Conservation (phyloP, 30 jellyfish, hydroid and myxozoan genomes). For the Hydractinia echinata region DNA sequence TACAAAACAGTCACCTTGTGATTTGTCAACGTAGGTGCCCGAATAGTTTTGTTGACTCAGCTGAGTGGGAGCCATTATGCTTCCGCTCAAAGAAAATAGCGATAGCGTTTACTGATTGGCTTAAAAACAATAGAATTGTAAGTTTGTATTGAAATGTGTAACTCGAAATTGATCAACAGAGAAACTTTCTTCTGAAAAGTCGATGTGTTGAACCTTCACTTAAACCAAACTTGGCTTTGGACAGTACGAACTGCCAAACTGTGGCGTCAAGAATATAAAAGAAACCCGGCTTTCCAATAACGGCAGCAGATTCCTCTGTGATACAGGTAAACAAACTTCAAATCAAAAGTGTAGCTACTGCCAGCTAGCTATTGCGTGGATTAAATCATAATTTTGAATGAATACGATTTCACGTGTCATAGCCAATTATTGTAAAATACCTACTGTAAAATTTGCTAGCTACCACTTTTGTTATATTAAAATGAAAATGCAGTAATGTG, state of each 20-base stretch:
- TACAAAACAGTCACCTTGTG: slow-evolving; percentile 1
- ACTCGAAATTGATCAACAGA: not conserved
- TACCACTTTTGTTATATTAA: too few relatives aligned
- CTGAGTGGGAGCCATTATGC: slow-evolving; percentile 24
- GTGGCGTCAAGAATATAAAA: slow-evolving; percentile 63
- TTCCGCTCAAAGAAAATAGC: slow-evolving; percentile 13
- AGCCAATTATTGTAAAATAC: too few relatives aligned
- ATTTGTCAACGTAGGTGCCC: slow-evolving; percentile 22
- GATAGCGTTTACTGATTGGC: slow-evolving; percentile 9
- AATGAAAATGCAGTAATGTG: too few relatives aligned
- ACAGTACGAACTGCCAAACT: slow-evolving; percentile 64
- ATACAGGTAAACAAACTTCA: not conserved
- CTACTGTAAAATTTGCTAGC: too few relatives aligned
- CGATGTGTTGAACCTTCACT: slow-evolving; percentile 1
- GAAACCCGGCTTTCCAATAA: slow-evolving; percentile 93
- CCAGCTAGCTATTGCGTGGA: too few relatives aligned
- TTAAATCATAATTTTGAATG: too few relatives aligned
- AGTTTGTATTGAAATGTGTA: not conserved
- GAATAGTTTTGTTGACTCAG: slow-evolving; percentile 7
- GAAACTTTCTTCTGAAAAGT: slow-evolving; percentile 9
- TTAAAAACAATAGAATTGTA: slow-evolving; percentile 13
- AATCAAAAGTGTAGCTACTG: too few relatives aligned
- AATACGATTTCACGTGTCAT: too few relatives aligned
- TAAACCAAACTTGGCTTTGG: slow-evolving; percentile 16
- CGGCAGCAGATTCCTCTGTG: slow-evolving; percentile 98